These are phyloP conservation scores for Lordiphosa mommai DNA, from an alignment of 1,140 invertebrate species.

Conservation along the genomic window DNA sequence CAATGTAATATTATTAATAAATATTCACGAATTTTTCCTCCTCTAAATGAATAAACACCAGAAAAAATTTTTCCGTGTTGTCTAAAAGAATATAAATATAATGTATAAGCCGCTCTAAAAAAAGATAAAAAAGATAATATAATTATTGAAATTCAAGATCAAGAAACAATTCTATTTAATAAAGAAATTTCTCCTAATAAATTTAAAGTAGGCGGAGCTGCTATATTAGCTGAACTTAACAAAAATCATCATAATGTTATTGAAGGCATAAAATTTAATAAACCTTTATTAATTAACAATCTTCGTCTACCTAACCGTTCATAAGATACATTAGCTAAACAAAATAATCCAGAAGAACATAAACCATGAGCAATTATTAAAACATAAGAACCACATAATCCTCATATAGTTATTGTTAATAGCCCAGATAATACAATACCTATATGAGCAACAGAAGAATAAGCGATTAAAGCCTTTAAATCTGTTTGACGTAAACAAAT, in stretches of 20 bases:
- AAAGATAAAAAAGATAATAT: conserved; percentile 80
- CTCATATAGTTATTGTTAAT: conserved; percentile 80
- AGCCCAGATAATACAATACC: conserved; percentile 72
- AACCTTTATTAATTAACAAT: conserved; percentile 79
- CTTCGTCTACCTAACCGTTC: conserved; percentile 80
- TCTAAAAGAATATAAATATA: conserved; percentile 81
- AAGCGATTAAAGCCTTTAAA: conserved; percentile 48
- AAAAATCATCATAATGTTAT: conserved; percentile 84
- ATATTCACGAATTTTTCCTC: conserved; percentile 81
- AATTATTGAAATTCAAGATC: conserved; percentile 80
- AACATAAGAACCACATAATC: conserved; percentile 80
- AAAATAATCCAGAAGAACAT: conserved; percentile 86
- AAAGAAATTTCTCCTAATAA: conserved; percentile 82
- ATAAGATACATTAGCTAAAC: conserved; percentile 85
- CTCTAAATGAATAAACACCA: conserved; percentile 72
- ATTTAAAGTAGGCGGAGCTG: conserved; percentile 79
- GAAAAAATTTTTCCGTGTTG: conserved; percentile 81
- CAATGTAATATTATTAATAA: conserved; percentile 83
- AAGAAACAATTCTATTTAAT: conserved; percentile 82
- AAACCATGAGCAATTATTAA: conserved; percentile 85
- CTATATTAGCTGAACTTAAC: conserved; percentile 81
- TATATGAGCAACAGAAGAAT: conserved; percentile 47
- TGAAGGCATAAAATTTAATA: conserved; percentile 79
- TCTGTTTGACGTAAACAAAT: conserved; percentile 83
- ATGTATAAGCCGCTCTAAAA: conserved; percentile 79